Evolutionary conservation across 2,888 invertebrate species (phyloP).

Genomic region (Auanema sp.): DNA sequence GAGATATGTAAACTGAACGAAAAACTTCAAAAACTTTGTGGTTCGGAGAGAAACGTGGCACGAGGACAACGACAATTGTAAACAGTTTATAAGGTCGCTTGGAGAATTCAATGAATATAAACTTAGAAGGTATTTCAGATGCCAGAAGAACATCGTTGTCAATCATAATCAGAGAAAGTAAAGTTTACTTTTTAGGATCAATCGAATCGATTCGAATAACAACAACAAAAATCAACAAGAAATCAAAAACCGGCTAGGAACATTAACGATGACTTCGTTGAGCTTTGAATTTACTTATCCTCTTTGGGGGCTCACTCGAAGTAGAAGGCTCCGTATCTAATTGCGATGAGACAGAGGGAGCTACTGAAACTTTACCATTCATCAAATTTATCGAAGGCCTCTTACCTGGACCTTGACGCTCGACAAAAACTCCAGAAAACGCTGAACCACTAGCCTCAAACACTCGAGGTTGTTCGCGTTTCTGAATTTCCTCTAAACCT

Average conservation of each 20-base stretch:
- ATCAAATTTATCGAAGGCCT: background rate
- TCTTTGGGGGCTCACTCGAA: conserved; percentile 3
- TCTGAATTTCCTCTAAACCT: conserved; percentile 12
- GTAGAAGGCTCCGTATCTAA: too few species aligned
- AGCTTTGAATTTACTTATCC: conserved; percentile 16
- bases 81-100: too few species aligned
- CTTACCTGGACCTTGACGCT: conserved; percentile 12
- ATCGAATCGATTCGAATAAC: background rate
- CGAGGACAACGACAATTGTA: background rate
- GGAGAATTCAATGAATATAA: too few species aligned
- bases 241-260: background rate
- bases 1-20: background rate
- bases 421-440: conserved; percentile 17
- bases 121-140: too few species aligned
- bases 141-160: too few species aligned
- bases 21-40: background rate
- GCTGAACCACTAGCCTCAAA: conserved; percentile 13
- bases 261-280: conserved; percentile 11
- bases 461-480: conserved; percentile 13
- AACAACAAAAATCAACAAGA: conserved; percentile 2
- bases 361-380: background rate
- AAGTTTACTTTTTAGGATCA: too few species aligned
- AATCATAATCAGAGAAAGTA: too few species aligned
- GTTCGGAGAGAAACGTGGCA: conserved; percentile 1
- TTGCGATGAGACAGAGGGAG: background rate